A percentile compares a stretch with the other conserved stretches of the same genome.
Evolutionary conservation across 2,797 vertebrate genomes (phyloP).

Genomic region (Cheracebus regulus): DNA sequence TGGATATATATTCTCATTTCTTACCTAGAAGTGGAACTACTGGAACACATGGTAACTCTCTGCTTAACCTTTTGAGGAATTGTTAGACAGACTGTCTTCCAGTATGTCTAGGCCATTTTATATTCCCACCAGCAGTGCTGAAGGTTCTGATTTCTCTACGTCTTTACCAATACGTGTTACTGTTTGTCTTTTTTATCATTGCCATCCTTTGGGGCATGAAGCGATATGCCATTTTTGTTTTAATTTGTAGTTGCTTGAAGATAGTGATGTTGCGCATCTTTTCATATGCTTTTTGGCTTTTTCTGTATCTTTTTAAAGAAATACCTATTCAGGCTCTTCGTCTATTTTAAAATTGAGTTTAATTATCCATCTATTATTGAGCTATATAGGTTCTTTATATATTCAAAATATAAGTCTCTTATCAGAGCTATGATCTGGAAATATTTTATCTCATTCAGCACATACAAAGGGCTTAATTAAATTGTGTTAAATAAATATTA

Average conservation of each 20-base stretch:
- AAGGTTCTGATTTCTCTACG: not conserved
- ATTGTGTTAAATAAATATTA: conserved; percentile 14
- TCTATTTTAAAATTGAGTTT: not conserved
- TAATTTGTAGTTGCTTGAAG: not conserved
- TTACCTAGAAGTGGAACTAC: not conserved
- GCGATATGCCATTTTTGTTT: not conserved
- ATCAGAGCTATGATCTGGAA: not conserved
- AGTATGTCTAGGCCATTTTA: not conserved
- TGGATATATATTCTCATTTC: not conserved
- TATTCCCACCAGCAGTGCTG: not conserved
- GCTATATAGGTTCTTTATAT: not conserved
- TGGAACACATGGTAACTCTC: not conserved
- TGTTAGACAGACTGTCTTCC: not conserved
- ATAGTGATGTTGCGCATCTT: not conserved
- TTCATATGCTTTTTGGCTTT: not conserved
- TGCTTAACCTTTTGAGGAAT: not conserved
- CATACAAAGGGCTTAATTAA: not conserved
- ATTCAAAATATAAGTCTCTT: not conserved
- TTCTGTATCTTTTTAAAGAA: not conserved
- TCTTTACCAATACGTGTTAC: not conserved
- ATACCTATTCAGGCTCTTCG: not conserved
- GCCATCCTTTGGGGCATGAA: not conserved
- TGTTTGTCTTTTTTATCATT: not conserved
- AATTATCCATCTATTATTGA: not conserved
- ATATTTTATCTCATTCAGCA: conserved; percentile 4